phyloP scores from a whole-genome alignment of 2,113 vertebrate genomes.

The Archilochus colubris region DNA sequence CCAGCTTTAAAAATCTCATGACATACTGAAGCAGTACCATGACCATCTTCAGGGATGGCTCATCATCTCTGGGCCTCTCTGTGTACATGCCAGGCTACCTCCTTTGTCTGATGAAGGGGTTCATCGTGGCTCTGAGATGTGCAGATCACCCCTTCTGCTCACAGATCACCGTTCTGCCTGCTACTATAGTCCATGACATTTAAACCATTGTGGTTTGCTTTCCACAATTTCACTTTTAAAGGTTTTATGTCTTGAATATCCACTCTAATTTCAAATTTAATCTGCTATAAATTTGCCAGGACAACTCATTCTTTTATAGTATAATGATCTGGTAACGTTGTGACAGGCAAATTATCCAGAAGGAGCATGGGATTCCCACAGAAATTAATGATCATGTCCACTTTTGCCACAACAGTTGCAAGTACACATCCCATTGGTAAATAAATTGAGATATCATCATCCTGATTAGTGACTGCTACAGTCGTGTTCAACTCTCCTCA shows the following conservation, averaged over 20 bases:
- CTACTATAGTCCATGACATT: neutral
- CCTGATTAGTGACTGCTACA: neutral
- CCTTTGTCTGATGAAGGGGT: neutral
- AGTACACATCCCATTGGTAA: slow-evolving; percentile 23
- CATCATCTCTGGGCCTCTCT: neutral
- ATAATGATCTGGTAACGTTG: neutral
- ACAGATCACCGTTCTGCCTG: neutral
- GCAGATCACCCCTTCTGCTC: neutral
- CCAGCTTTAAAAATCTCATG: neutral
- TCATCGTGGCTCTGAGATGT: neutral
- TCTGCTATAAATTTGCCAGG: neutral
- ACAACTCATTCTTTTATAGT: neutral
- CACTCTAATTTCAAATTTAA: neutral
- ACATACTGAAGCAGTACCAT: neutral
- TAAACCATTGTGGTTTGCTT: neutral
- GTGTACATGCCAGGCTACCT: neutral
- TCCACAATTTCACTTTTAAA: neutral
- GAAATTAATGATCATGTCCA: slow-evolving; percentile 24
- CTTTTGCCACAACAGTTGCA: slow-evolving; percentile 19
- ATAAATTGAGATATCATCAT: neutral
- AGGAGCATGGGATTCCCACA: neutral
- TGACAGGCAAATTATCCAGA: slow-evolving; percentile 5
- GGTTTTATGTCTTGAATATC: neutral
- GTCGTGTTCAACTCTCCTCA: neutral
- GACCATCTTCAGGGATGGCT: neutral